Base-by-base conservation (phyloP, 2,888 invertebrate species). In the Hypsopygia costalis region DNA sequence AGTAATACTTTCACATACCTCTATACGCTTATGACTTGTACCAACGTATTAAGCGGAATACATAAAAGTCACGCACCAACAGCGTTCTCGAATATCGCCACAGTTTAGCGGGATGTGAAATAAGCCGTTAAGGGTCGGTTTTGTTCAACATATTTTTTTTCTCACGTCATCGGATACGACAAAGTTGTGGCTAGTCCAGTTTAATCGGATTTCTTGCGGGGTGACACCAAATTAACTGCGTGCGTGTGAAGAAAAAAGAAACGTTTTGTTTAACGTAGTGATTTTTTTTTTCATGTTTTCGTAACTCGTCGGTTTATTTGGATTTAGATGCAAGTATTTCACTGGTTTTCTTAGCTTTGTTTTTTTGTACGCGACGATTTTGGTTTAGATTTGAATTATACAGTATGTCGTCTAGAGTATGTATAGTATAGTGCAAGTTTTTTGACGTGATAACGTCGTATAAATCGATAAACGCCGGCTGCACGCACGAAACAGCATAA, bases 61-160 rank as follows among this genome's bases (percentile, higher is more conserved):
- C 43, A 43, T 45, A 46, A 46, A 49, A 46, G 49, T 44, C 41
- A 42, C 46, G 43, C 44, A 34, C 34, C 34, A 39, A 25, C 34
- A 40, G 30, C 36, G 34, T 37, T 44, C 50, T 49, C 37, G 40
- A 44, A 44, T 47, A 51, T 46, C 40, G 43, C 38, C 27, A 34
- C 43, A 39, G 44, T 49, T 48, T 48, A 46, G 41, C 40, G 40
- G 44, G 50, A 47, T 46, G 44, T 31, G 43, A 47, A 47, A 52
- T 55, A 50, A 50, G 49, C 47, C 42, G 50, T 54, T 47, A 52
- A 45, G 41, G 47, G 34, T 34, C 44, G 43, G 44, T 49, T 40
- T 39, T 39, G 39, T 28, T 12, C 12, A 10, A 38, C 31, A 32
- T 27, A 25, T 38, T 39, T 33, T 31, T 39, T 39, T 20, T 39